Percentiles rank a stretch among this genome's conserved stretches.
phyloP scores from a whole-genome alignment of 2,113 vertebrate species.

The Rhagologus leucostigma region DNA sequence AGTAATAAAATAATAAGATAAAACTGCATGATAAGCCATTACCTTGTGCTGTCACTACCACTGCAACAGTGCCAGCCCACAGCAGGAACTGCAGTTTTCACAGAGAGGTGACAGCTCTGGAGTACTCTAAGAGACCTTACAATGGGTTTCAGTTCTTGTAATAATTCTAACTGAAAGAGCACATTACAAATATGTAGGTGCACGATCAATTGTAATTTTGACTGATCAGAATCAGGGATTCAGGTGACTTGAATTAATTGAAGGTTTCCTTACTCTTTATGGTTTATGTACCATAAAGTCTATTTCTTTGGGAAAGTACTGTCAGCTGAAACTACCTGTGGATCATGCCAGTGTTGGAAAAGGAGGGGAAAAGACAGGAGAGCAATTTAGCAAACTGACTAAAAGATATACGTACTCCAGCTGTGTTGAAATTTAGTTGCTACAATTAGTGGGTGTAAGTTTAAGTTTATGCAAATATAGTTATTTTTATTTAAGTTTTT shows the following conservation, averaged over 20 bases:
- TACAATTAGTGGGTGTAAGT: not conserved
- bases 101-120: not conserved
- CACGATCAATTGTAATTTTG: not conserved
- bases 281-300: not conserved
- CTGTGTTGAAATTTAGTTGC: not conserved
- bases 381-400: not conserved
- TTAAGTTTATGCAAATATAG: not conserved
- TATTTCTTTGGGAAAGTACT: not conserved
- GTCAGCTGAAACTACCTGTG: not conserved
- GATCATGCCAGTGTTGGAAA: not conserved
- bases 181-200: not conserved
- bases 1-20: not conserved
- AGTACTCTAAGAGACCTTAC: not conserved
- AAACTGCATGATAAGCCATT: not conserved
- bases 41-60: not conserved
- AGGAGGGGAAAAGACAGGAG: not conserved
- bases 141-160: not conserved
- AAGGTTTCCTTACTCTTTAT: not conserved
- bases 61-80: not conserved
- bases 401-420: not conserved
- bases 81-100: not conserved
- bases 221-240: not conserved
- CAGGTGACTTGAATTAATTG: not conserved
- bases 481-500: not conserved
- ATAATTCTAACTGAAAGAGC: not conserved